Base-by-base conservation (phyloP, 1,140 invertebrate genomes). In the Carposina sasakii region DNA sequence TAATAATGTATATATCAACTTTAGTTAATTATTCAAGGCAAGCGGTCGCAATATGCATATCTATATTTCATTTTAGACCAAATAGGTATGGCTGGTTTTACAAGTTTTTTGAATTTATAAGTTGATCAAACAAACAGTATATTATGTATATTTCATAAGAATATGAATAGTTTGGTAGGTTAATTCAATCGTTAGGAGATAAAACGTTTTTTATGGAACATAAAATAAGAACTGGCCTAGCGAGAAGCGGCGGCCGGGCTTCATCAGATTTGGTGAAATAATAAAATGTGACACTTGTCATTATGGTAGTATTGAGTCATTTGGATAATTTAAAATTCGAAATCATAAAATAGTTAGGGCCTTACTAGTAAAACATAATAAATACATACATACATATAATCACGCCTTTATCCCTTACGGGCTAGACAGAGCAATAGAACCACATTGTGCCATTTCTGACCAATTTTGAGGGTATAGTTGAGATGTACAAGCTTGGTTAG, bases 211-310 rank as follows among this genome's bases (percentile, higher is more conserved):
- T 81, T 75, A 83, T 77, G 73, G 71, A 76, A 55, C 61, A 66
- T 46, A 63, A n/a, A 67, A 66, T 77, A 82, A 82, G n/a, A 81
- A 66, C 54, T 43, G 42, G 52, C 60, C 43, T 36, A 48, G 52
- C 52, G 63, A 62, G 62, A 62, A 56, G 33, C 23, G 6, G 19
- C 4, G 21, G 51, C 37, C 26, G 58, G 52, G 61, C 60, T 63
- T n/a, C n/a, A n/a, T n/a, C n/a, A n/a, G n/a, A n/a, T n/a, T n/a
- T n/a, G 65, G 52, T 60, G 52, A 54, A 71, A 68, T 70, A 74
- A 76, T 76, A 76, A 79, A 73, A 59, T 76, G 74, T 77, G 76
- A 77, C 76, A 67, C 52, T 45, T 66, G 71, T 82, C 72, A 73
- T 67, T 72, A 51, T 55, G 57, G 46, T 63, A 69, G 66, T 70